phyloP scores from a whole-genome alignment of 2,113 vertebrate species.

The Phocoena sinus region DNA sequence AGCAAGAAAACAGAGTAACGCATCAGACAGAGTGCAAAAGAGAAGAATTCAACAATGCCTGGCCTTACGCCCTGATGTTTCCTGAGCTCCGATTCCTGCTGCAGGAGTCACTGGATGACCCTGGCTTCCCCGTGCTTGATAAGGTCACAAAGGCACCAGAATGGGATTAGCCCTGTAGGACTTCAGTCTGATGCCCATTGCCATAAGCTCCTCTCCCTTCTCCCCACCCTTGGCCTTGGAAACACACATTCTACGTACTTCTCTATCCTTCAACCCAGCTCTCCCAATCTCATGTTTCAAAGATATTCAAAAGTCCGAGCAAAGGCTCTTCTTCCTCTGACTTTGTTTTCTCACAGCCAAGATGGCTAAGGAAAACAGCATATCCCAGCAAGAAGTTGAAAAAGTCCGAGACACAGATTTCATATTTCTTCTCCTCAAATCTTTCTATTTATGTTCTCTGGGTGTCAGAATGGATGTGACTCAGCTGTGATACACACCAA shows the following conservation, averaged over 20 bases:
- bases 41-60: not conserved
- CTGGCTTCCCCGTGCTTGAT: not conserved
- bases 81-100: not conserved
- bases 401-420: not conserved
- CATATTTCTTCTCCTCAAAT: not conserved
- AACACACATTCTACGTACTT: not conserved
- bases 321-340: not conserved
- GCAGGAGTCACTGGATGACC: not conserved
- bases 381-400: not conserved
- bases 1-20: not conserved
- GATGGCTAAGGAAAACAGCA: not conserved
- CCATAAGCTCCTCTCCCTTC: not conserved
- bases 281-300: not conserved
- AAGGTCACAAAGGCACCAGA: not conserved
- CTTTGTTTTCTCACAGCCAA: not conserved
- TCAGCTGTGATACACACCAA: constrained; percentile 48
- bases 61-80: not conserved
- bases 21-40: not conserved
- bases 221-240: not conserved
- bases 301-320: not conserved
- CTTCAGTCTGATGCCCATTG: not conserved
- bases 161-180: not conserved
- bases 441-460: constrained; percentile 57
- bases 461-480: constrained; percentile 56
- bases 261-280: not conserved